Percentiles rank a stretch among this genome's conserved stretches.
Evolutionary conservation across 2,888 invertebrate species (phyloP).

Genomic region (Erebia palarica): DNA sequence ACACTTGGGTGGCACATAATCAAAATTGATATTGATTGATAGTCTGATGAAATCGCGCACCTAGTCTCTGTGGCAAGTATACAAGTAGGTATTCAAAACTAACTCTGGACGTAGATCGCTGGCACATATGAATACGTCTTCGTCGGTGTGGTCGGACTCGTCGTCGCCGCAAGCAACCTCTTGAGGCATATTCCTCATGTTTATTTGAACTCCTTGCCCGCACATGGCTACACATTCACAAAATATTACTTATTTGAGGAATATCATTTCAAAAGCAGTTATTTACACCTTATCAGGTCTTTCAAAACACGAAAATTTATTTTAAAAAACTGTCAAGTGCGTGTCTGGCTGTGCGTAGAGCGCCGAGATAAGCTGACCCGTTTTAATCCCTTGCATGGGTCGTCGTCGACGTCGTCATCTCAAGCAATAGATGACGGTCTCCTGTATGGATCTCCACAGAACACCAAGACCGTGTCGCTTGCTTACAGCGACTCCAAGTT

Average conservation of each 20-base stretch:
- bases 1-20: no score
- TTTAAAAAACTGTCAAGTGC: no score
- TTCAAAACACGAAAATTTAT: no score
- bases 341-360: no score
- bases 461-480: no score
- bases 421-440: no score
- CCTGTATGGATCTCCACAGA: no score
- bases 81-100: slow-evolving; percentile 5
- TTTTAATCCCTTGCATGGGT: no score
- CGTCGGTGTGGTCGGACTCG: slow-evolving; percentile 24
- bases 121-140: slow-evolving; percentile 16
- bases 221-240: slow-evolving; percentile 40
- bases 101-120: slow-evolving; percentile 20
- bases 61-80: no score
- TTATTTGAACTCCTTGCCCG: slow-evolving; percentile 44
- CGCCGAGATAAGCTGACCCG: no score
- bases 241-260: not conserved
- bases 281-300: not conserved
- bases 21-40: not conserved
- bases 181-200: slow-evolving; percentile 36
- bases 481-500: no score
- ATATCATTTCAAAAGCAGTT: not conserved
- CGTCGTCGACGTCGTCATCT: no score
- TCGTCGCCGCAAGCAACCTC: slow-evolving; percentile 54
- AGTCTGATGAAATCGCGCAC: not conserved